Evolutionary conservation across 2,113 vertebrate genomes (phyloP).

Genomic region (Microtus montanus): DNA sequence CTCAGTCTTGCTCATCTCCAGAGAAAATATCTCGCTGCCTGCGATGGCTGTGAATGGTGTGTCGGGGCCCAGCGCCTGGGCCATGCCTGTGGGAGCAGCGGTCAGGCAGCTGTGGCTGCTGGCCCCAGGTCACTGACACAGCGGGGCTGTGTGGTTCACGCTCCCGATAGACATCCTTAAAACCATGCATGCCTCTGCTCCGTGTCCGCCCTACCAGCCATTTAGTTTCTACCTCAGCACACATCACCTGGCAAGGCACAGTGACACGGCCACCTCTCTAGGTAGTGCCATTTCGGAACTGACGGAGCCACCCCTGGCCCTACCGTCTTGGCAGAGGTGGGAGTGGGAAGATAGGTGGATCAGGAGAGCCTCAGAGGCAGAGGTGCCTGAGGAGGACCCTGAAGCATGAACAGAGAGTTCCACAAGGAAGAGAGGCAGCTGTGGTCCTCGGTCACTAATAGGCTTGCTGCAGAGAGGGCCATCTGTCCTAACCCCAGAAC

Average conservation of each 20-base stretch:
- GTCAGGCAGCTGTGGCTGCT: too few relatives aligned
- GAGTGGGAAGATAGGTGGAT: neutral
- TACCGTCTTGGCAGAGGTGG: neutral
- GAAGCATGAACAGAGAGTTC: neutral
- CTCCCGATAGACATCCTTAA: neutral
- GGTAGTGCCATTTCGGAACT: neutral
- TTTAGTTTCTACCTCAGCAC: neutral
- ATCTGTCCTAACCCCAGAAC: neutral
- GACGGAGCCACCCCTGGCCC: neutral
- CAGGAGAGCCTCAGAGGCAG: neutral
- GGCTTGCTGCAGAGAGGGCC: neutral
- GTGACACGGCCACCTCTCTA: neutral
- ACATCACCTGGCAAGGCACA: neutral
- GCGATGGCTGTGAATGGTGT: slow-evolving; percentile 95
- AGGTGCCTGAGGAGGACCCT: neutral
- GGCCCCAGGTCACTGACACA: neutral
- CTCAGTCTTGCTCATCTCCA: slow-evolving; percentile 97
- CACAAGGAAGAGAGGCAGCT: neutral
- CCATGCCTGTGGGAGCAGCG: slow-evolving; percentile 87
- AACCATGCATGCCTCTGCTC: neutral
- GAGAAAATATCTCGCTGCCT: slow-evolving; percentile 95
- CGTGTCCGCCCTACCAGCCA: too few relatives aligned
- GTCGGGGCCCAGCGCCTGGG: slow-evolving; percentile 92
- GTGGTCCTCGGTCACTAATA: too few relatives aligned
- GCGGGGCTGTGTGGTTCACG: neutral